Evolutionary conservation across 2,888 invertebrate genomes (phyloP).

Genomic region (Dione juno): DNA sequence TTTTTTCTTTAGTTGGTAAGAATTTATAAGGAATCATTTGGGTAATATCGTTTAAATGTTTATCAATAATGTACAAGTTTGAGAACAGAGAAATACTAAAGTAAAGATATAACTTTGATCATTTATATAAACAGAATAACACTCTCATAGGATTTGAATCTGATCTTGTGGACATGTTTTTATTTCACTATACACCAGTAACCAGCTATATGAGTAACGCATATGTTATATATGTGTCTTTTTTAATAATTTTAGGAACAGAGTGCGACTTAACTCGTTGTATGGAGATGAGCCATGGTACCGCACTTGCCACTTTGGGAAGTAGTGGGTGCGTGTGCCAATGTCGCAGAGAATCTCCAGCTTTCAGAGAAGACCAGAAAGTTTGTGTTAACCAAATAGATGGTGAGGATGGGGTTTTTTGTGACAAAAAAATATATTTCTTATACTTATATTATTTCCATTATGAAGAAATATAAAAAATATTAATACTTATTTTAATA

Average conservation of each 20-base stretch:
- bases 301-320: slow-evolving; percentile 76
- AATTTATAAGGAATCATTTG: not conserved
- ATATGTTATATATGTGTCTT: not conserved
- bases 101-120: too few species aligned
- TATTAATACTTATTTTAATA: too few species aligned
- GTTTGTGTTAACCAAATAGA: slow-evolving; percentile 89
- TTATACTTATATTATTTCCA: not conserved
- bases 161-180: too few species aligned
- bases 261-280: slow-evolving; percentile 86
- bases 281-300: slow-evolving; percentile 87
- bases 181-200: not conserved
- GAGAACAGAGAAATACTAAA: too few species aligned
- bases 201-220: too few species aligned
- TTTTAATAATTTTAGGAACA: slow-evolving; percentile 63
- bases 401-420: slow-evolving; percentile 75
- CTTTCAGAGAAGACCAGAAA: slow-evolving; percentile 88
- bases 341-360: slow-evolving; percentile 86
- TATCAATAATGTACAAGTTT: too few species aligned
- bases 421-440: not conserved
- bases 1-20: slow-evolving; percentile 83
- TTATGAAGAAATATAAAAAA: too few species aligned
- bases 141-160: too few species aligned
- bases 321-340: slow-evolving; percentile 86
- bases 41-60: not conserved
- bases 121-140: too few species aligned